A percentile compares a stretch with the other conserved stretches of the same genome.
phyloP scores from a whole-genome alignment of 1,140 invertebrate genomes.

The Anastrepha obliqua region DNA sequence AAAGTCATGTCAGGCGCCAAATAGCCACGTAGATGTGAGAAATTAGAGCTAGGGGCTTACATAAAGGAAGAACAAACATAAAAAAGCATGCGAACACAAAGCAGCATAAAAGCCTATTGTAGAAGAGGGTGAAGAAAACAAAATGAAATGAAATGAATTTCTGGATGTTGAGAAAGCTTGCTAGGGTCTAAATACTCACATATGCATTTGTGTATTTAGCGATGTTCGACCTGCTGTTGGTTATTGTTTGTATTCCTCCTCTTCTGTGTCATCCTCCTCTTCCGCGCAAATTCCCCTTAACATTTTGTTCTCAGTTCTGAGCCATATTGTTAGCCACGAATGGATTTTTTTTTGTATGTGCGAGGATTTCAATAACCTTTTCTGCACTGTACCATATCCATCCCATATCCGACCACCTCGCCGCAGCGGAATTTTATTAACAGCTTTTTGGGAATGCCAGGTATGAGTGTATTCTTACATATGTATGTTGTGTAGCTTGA shows the following conservation, averaged over 20 bases:
- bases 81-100: not conserved
- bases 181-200: not conserved
- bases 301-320: not conserved
- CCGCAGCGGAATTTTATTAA: too few species aligned
- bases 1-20: conserved; percentile 36
- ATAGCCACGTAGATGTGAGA: not conserved
- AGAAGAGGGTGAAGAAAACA: not conserved
- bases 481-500: too few species aligned
- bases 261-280: not conserved
- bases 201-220: not conserved
- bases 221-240: not conserved
- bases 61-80: not conserved
- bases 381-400: too few species aligned
- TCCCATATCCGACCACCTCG: too few species aligned
- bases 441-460: too few species aligned
- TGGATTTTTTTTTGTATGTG: not conserved
- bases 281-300: not conserved
- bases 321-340: not conserved
- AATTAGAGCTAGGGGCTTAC: not conserved
- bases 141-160: not conserved
- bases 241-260: not conserved
- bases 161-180: not conserved
- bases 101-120: not conserved
- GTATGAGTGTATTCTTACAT: too few species aligned
- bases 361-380: too few species aligned